A percentile compares a stretch with the other conserved stretches of the same genome.
These are phyloP conservation scores for Acholoe squamosa DNA, from an alignment of 2,888 invertebrate species.

Conservation along the genomic window DNA sequence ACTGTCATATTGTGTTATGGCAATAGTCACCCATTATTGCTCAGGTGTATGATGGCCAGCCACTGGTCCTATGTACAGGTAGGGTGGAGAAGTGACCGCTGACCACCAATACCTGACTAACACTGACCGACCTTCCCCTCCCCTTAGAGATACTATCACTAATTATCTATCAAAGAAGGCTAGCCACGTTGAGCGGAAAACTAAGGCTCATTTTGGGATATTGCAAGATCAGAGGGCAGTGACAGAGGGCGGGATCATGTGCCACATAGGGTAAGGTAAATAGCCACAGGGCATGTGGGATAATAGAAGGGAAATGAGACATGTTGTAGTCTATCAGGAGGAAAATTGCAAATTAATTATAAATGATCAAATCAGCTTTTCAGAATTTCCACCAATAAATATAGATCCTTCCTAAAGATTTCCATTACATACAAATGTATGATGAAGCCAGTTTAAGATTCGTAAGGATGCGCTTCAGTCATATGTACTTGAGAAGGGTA, in stretches of 20 bases:
- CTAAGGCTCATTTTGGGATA: neutral
- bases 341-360: constrained; percentile 27
- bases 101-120: neutral
- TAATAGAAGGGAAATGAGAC: neutral
- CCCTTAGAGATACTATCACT: constrained; percentile 24
- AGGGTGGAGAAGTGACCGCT: neutral
- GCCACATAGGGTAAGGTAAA: neutral
- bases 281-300: neutral
- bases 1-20: constrained; percentile 44
- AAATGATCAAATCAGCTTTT: neutral
- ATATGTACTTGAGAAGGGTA: too few relatives aligned
- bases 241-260: neutral
- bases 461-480: too few relatives aligned
- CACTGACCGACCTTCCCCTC: neutral
- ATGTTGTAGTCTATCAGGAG: neutral
- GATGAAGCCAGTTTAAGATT: too few relatives aligned
- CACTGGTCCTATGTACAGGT: neutral
- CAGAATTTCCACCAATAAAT: neutral
- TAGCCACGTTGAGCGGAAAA: neutral
- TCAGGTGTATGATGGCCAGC: neutral
- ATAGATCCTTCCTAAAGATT: too few relatives aligned
- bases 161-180: constrained; percentile 18
- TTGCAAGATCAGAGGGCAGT: neutral
- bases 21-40: constrained; percentile 46
- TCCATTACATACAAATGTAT: too few relatives aligned